A percentile compares a stretch with the other conserved stretches of the same genome.
Evolutionary conservation across 2,888 invertebrate species (phyloP).

Genomic region (Eupithecia abbreviata): DNA sequence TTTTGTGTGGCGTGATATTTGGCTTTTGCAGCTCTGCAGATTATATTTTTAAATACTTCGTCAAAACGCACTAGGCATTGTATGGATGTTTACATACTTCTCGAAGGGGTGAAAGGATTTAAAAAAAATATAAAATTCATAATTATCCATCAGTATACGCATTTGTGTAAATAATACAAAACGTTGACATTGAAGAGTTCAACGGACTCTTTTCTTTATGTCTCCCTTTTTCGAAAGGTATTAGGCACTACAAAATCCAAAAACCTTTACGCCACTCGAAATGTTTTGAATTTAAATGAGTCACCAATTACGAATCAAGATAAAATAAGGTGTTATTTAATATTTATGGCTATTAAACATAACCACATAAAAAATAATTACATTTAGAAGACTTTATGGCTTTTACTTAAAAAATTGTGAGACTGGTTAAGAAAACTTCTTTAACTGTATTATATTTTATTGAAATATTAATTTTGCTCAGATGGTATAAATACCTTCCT

Average conservation of each 20-base stretch:
- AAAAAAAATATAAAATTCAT: not conserved
- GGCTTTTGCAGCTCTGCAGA: not conserved
- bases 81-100: not conserved
- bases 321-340: slow-evolving; percentile 7
- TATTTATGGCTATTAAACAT: not conserved
- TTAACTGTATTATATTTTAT: not conserved
- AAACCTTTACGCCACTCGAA: not conserved
- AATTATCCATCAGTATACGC: not conserved
- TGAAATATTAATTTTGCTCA: not conserved
- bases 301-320: not conserved
- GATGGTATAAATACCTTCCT: not conserved
- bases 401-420: not conserved
- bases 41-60: not conserved
- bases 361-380: not conserved
- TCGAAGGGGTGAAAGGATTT: not conserved
- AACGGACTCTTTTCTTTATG: not conserved
- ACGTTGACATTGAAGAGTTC: not conserved
- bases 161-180: not conserved
- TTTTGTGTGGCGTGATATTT: not conserved
- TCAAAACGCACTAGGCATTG: not conserved
- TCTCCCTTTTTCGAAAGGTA: slow-evolving; percentile 3
- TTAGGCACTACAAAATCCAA: not conserved
- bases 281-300: not conserved
- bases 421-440: not conserved
- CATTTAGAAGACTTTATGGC: not conserved